Base-by-base conservation (phyloP, 2,888 invertebrate species). In the Encarsia formosa region DNA sequence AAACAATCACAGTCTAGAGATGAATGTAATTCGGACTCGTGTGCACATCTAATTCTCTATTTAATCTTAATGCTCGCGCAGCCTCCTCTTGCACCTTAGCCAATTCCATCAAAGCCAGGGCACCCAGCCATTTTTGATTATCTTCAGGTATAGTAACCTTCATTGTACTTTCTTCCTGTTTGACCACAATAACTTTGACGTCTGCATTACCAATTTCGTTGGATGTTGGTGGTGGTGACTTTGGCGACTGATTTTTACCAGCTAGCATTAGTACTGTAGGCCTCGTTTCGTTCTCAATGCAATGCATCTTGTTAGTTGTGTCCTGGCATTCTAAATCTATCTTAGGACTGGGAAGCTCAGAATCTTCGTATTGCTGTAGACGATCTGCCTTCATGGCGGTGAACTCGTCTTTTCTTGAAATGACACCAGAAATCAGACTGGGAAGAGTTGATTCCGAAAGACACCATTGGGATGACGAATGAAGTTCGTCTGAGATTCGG, bases 61-160 rank as follows among this genome's bases (percentile, higher is more conserved):
- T 59, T 20, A 63, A 47, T 47, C 57, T 58, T 15, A 67, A 54
- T 35, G 61, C 61, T 50, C 38, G 22, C 11, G 63, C 66, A 20
- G 63, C 65, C 45, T 71, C 68, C 49, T 68, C 65, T 52, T 70
- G 67, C 26, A 65, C 70, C 52, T 70, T 78, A 31, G 81, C 79
- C 37, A 83, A 66, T 66, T 82, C 79, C 68, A 83, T 82, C 18
- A 83, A 70, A 32, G 82, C 82, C 65, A 83, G 75, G 32, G 82
- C 82, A 19, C 82, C 81, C 57, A 81, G 74, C 77, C 81, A 80
- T 62, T 81, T 75, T 32, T 76, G 72, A 62, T 74, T 75, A 35
- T 75, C 73, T 49, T 76, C 75, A 4, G 66, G 68, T 31, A 66
- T 50, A 18, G 68, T 65, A 49, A 66, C 45, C 18, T 66, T 65